Evolutionary conservation across 2,797 vertebrate species (phyloP), one percentile per base, ranked within the genome.

Genomic region (Oreochromis grahami): DNA sequence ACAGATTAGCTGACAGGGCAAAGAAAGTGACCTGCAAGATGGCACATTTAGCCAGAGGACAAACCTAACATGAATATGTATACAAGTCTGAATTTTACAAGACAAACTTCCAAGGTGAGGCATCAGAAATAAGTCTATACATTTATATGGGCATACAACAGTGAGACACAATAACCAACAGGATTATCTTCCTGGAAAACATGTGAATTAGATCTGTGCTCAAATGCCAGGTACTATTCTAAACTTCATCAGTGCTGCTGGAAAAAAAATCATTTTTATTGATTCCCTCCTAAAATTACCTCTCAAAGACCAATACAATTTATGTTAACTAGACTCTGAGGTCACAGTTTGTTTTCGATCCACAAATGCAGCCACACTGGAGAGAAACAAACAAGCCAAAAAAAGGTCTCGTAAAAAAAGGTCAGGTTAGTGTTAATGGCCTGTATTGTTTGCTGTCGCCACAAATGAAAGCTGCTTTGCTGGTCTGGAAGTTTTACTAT

Each of bases 1-100:
- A 90, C 89, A 93, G 91, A 91, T 93, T 90, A 91, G 85, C 84
- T 51, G 51, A 85, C 90, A 87, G 79, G 79, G 84, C 65, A 87
- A 72, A 56, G 78, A 85, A 90, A 91, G 86, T 90, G 83, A 89
- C 90, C 87, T 85, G 68, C 38, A 80, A 90, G 85, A 83, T 89
- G 82, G 86, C 68, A 88, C 41, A 82, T 19, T 68, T 63, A 88
- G 85, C 84, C 72, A 87, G 77, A 85, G 84, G 89, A 90, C 58
- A 80, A 19, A 86, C 84, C 68, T 65, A 90, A 90, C 58, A 76
- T 79, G 76, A 80, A 84, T 48, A 84, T 81, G 56, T 51, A 70
- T 9, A 60, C 3, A 17, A 38, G 10, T 38, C 26, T 9, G 76
- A 15, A 60, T 84, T 86, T 77, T 19, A 53, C 17, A 48, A 24